phyloP scores from a whole-genome alignment of 2,113 vertebrate species.

The Phyllostomus hastatus region DNA sequence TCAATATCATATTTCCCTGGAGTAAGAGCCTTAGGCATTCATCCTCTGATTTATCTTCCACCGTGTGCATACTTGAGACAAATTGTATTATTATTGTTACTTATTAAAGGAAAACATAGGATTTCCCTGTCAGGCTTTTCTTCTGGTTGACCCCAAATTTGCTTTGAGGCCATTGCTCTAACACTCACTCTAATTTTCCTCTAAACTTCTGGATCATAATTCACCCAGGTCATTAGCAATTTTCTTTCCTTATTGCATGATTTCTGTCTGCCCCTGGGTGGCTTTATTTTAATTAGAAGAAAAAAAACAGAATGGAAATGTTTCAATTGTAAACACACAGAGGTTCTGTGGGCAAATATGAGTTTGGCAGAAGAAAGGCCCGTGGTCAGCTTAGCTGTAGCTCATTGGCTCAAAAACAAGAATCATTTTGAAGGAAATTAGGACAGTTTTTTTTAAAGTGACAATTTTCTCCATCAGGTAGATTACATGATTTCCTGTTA shows the following conservation, averaged over 20 bases:
- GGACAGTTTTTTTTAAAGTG: conserved; percentile 74
- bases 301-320: conserved; percentile 61
- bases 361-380: conserved; percentile 45
- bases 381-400: conserved; percentile 40
- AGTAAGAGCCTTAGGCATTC: background rate
- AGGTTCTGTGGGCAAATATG: conserved; percentile 33
- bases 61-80: background rate
- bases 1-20: conserved; percentile 2
- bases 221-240: conserved; percentile 63
- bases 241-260: conserved; percentile 53
- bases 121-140: background rate
- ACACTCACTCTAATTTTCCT: conserved; percentile 45
- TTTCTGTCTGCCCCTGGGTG: conserved; percentile 65
- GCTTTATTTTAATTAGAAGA: conserved; percentile 67
- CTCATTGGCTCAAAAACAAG: conserved; percentile 66
- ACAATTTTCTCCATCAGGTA: conserved; percentile 80
- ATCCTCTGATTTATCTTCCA: background rate
- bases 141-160: conserved; percentile 39
- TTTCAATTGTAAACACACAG: conserved; percentile 65
- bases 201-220: conserved; percentile 51
- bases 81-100: conserved; percentile 50
- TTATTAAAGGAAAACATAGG: conserved; percentile 48
- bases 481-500: conserved; percentile 81
- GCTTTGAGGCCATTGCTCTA: background rate
- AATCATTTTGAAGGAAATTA: conserved; percentile 70